Base-by-base conservation (phyloP, 2,113 vertebrate species). In the Bujurquina vittata region DNA sequence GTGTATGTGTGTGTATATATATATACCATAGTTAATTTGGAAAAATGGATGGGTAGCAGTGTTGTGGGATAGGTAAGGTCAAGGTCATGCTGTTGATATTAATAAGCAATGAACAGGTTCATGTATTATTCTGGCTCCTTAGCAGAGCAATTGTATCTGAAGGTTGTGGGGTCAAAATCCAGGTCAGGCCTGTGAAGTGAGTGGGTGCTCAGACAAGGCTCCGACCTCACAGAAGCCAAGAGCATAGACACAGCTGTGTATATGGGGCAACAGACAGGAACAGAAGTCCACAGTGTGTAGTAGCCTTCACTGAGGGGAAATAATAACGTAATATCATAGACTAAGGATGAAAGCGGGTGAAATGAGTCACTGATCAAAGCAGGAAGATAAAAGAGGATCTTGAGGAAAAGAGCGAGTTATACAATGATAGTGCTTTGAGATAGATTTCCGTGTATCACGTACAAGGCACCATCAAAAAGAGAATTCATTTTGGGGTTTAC, bases 331-430 rank as follows among this genome's bases (percentile, higher is more conserved):
- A 88, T 89, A 91, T 88, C 83, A 84, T 52, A 81, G 80, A 74
- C 81, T 49, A 18, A 69, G 79, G 81, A 89, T 89, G 86, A 92
- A 90, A 88, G 87, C 81, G 78, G 85, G 76, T 4, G 83, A 79
- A 88, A 84, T 74, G 86, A 93, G 84, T 81, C 87, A 46, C 54
- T 86, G 92, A 94, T 94, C 92, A 93, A 94, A 93, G 91, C 18
- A 20, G 56, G 49, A 33, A 87, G 89, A 93, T 91, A 87, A 90
- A 83, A 92, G 86, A 69, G 72, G 81, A 26, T 89, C 77, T 82
- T 76, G 54, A 85, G 82, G 82, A 76, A 84, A 91, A 75, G 49
- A 73, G 63, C 4, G 14, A 80, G 81, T 86, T 85, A 43, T 26
- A 60, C 74, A 87, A 81, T 55, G 86, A 88, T 46, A 84, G 84